These are phyloP conservation scores for Lasioglossum malachurum DNA, from an alignment of 2,888 invertebrate species.

Conservation along the genomic window DNA sequence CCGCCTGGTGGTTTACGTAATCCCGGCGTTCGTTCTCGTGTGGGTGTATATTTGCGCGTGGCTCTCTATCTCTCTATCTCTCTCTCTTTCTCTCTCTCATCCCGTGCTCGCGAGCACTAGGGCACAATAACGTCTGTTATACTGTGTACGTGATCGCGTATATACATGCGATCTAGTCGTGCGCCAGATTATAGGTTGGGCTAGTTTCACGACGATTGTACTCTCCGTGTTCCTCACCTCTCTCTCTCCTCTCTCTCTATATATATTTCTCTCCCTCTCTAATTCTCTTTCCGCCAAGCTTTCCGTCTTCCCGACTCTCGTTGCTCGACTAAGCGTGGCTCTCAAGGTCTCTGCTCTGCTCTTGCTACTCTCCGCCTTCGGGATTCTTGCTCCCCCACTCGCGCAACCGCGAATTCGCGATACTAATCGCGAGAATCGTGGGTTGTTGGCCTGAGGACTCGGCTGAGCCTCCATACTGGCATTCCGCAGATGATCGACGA, in stretches of 20 bases:
- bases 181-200: slow-evolving; percentile 57
- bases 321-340: slow-evolving; percentile 53
- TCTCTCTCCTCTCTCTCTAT: not conserved
- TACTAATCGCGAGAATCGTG: not conserved
- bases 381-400: not conserved
- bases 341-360: slow-evolving; percentile 36
- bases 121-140: slow-evolving; percentile 14
- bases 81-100: not conserved
- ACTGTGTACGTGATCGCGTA: not conserved
- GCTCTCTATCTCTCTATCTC: not conserved
- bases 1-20: slow-evolving; percentile 75
- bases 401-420: not conserved
- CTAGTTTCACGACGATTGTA: slow-evolving; percentile 38
- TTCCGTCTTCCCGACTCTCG: slow-evolving; percentile 39
- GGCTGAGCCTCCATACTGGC: not conserved
- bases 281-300: not conserved
- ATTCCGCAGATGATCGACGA: not conserved
- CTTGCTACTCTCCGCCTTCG: not conserved
- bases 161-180: slow-evolving; percentile 14
- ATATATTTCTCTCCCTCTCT: not conserved
- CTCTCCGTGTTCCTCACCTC: slow-evolving; percentile 17
- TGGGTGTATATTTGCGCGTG: slow-evolving; percentile 25
- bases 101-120: not conserved
- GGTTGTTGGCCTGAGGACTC: not conserved
- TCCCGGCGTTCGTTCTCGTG: slow-evolving; percentile 54